Evolutionary conservation across 2,888 invertebrate species (phyloP), one percentile per base, ranked within the genome.

Genomic region (Stegana nigrithorax): DNA sequence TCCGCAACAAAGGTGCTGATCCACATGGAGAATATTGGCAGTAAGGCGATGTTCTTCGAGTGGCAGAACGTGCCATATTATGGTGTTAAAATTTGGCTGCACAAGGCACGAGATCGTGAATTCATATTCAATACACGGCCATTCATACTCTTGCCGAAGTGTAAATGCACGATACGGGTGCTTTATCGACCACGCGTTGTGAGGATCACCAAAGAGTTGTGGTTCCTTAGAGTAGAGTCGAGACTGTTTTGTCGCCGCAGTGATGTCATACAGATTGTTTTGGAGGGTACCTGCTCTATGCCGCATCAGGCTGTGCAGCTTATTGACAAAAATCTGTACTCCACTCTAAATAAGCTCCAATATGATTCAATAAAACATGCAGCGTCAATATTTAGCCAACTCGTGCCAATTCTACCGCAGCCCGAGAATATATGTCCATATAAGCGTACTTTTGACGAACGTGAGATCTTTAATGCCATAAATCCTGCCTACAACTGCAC

Each of bases 181-280:
- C 60, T 73, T 45, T 82, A 66, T 47, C 73, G 72, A 44, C 83
- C 82, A 3, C 65, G 62, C 4, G 21, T 7, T 0, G 82, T 81
- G n/a, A 68, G 68, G 10, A 44, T 81, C 0, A 64, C 62, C 17
- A 81, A 75, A 60, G 69, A 71, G 23, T 64, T 64, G n/a, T 82
- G 81, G 81, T 44, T 63, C 50, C 42, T 82, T 8, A 64, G 57
- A 19, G 27, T 73, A 5, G 62, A 69, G 4, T 75, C 72, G 0
- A 62, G 63, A 1, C 62, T 75, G 0, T 75, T 77, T 42, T 72
- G 73, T 44, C 71, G 69, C 3, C 67, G 66, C 64, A 17, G 50
- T 2, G 73, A 80, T 4, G 70, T 67, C 1, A 25, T 81, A 1
- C 26, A 59, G 3, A n/a, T 83, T 0, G 14, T 27, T 3, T 29